Evolutionary conservation across 2,113 vertebrate genomes (phyloP).

Genomic region (Mustela lutreola): DNA sequence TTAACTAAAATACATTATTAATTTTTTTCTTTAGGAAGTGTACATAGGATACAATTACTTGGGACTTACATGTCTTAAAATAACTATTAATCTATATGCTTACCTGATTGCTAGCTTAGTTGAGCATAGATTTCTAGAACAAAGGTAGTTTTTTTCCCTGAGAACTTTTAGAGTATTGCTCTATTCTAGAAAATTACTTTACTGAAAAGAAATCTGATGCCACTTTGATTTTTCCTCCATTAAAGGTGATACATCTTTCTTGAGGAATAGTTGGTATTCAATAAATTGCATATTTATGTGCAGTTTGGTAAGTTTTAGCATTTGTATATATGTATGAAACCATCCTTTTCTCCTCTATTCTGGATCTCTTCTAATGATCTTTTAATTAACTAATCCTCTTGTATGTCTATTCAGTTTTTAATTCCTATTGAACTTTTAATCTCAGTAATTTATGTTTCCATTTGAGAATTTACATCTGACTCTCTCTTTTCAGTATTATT

Average conservation of each 20-base stretch:
- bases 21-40: neutral
- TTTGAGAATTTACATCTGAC: neutral
- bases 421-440: slow-evolving; percentile 10
- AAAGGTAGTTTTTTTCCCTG: neutral
- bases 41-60: neutral
- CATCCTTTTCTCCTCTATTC: neutral
- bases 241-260: neutral
- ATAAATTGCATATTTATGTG: neutral
- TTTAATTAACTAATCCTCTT: neutral
- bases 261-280: neutral
- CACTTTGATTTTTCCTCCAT: neutral
- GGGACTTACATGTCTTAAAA: neutral
- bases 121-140: neutral
- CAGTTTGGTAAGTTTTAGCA: neutral
- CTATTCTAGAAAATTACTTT: neutral
- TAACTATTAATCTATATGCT: neutral
- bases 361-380: neutral
- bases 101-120: neutral
- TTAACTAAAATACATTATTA: neutral
- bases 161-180: neutral
- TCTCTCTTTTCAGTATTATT: neutral
- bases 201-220: neutral
- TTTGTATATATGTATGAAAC: neutral
- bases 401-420: neutral
- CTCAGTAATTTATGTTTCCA: neutral